A percentile compares a stretch with the other conserved stretches of the same genome.
phyloP scores from a whole-genome alignment of 2,888 invertebrate genomes.

The Salticus scenicus region DNA sequence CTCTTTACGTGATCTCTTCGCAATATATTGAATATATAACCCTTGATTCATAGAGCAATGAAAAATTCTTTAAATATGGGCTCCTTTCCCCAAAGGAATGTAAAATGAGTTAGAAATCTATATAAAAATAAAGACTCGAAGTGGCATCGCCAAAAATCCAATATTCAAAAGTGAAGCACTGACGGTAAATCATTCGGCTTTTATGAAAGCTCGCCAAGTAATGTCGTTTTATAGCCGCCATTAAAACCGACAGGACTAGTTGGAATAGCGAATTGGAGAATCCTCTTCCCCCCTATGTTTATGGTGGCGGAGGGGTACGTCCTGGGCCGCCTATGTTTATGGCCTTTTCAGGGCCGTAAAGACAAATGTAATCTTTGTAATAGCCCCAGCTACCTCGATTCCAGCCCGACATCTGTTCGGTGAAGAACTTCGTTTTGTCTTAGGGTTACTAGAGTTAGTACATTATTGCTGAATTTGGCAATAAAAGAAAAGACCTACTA shows the following conservation, averaged over 20 bases:
- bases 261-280: conserved; percentile 45
- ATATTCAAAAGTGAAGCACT: conserved; percentile 68
- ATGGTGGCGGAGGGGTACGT: conserved; percentile 61
- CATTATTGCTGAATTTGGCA: conserved; percentile 8
- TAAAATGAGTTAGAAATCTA: conserved; percentile 33
- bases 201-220: conserved; percentile 66
- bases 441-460: background rate
- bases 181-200: conserved; percentile 64
- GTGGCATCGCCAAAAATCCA: conserved; percentile 68
- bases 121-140: conserved; percentile 39
- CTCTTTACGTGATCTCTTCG: background rate
- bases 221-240: conserved; percentile 68
- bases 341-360: conserved; percentile 68
- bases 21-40: background rate
- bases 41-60: conserved; percentile 30
- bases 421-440: conserved; percentile 16
- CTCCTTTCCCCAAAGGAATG: conserved; percentile 28
- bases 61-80: conserved; percentile 52
- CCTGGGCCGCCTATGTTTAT: conserved; percentile 65
- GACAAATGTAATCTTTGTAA: conserved; percentile 71
- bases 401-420: conserved; percentile 59
- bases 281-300: conserved; percentile 27
- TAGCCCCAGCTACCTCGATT: conserved; percentile 43
- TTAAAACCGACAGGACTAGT: conserved; percentile 65
- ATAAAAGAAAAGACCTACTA: background rate